Conservation (phyloP, 1,140 invertebrate species). For the Drosophila chauvacae region DNA sequence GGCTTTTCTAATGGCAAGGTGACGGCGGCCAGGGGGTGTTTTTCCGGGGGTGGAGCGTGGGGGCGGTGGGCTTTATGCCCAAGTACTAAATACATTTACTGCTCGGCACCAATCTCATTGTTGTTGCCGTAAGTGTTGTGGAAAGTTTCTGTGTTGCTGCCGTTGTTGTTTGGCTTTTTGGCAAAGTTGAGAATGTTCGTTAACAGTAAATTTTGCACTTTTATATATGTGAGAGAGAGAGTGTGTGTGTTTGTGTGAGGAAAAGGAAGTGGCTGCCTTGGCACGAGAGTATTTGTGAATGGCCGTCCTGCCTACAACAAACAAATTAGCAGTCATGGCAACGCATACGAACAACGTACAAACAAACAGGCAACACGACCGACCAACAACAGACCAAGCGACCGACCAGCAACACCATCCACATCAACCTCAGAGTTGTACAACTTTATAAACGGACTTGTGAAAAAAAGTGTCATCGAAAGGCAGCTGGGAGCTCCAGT, state of each 20-base stretch:
- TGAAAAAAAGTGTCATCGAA: slow-evolving; percentile 63
- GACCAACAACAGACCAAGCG: slow-evolving; percentile 31
- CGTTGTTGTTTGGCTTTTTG: slow-evolving; percentile 82
- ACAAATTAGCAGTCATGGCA: slow-evolving; percentile 81
- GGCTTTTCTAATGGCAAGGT: slow-evolving; percentile 70
- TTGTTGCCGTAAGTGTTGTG: slow-evolving; percentile 79
- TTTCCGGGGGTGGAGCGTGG: neutral
- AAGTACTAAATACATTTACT: slow-evolving; percentile 79
- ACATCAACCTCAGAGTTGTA: slow-evolving; percentile 47
- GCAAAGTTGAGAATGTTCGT: slow-evolving; percentile 80
- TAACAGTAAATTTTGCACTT: slow-evolving; percentile 81
- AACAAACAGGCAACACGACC: slow-evolving; percentile 63
- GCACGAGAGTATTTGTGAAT: slow-evolving; percentile 48
- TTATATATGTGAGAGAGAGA: slow-evolving; percentile 16
- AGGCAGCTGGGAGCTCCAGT: slow-evolving; percentile 38
- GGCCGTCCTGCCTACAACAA: slow-evolving; percentile 78
- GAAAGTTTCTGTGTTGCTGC: slow-evolving; percentile 81
- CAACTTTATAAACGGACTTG: slow-evolving; percentile 75
- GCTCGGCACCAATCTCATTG: slow-evolving; percentile 53
- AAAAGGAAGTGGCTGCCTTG: slow-evolving; percentile 21
- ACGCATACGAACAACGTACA: slow-evolving; percentile 56
- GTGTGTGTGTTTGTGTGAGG: slow-evolving; percentile 1
- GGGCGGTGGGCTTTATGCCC: slow-evolving; percentile 25
- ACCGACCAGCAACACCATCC: slow-evolving; percentile 40
- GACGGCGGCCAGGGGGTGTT: slow-evolving; percentile 34